Conservation (phyloP, 2,797 vertebrate genomes). For the Hydrolagus colliei region DNA sequence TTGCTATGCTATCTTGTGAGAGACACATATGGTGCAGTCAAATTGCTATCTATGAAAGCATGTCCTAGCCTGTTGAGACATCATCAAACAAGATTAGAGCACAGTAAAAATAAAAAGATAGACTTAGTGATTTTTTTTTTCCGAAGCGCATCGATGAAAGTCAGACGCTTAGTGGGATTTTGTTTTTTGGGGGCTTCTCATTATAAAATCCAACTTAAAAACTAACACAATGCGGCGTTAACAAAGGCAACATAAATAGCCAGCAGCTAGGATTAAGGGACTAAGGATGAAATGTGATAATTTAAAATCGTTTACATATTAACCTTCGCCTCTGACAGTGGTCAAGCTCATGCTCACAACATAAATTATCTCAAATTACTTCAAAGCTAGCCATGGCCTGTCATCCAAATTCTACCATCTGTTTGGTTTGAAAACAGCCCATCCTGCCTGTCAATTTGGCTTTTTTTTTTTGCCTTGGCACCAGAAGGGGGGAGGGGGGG, state of each 20-base stretch:
- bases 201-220: conserved; percentile 46
- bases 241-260: conserved; percentile 61
- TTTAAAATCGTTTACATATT: conserved; percentile 94
- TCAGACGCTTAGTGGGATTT: conserved; percentile 62
- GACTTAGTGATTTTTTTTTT: conserved; percentile 51
- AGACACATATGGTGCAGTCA: conserved; percentile 93
- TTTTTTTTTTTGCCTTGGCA: conserved; percentile 56
- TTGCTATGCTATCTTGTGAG: conserved; percentile 79
- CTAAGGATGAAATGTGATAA: conserved; percentile 57
- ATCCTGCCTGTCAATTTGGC: conserved; percentile 75
- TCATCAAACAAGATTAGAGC: conserved; percentile 99
- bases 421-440: conserved; percentile 81
- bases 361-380: conserved; percentile 98
- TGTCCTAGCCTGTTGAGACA: conserved; percentile 98
- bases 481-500: conserved; percentile 33
- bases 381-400: conserved; percentile 85
- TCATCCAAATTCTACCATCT: conserved; percentile 98
- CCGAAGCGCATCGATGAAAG: conserved; percentile 64
- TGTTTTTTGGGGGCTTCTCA: conserved; percentile 47
- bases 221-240: conserved; percentile 53
- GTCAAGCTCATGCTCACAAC: conserved; percentile 85
- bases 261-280: conserved; percentile 91
- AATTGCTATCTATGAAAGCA: conserved; percentile 97
- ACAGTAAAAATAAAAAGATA: conserved; percentile 83
- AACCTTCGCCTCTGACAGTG: conserved; percentile 83